Percentiles rank a stretch among this genome's conserved stretches.
These are phyloP conservation scores for Myotis yumanensis DNA, from an alignment of 2,113 vertebrate genomes.

Conservation along the genomic window DNA sequence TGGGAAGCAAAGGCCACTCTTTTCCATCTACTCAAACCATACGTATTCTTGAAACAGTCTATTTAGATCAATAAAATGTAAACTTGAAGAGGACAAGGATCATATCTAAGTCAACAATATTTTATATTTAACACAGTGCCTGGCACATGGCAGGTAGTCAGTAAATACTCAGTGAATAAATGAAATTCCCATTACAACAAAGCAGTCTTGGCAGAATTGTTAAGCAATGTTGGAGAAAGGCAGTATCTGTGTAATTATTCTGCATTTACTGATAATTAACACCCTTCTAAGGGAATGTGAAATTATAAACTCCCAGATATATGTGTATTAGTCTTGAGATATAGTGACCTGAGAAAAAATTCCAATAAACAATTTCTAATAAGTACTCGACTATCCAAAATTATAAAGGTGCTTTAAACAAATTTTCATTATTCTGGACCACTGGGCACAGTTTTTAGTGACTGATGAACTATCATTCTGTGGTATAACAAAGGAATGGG, in stretches of 20 bases:
- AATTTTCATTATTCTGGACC: not conserved
- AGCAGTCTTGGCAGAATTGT: not conserved
- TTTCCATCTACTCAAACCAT: not conserved
- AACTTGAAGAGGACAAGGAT: not conserved
- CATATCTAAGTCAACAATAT: not conserved
- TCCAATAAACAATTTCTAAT: not conserved
- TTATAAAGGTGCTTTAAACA: not conserved
- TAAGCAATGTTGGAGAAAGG: not conserved
- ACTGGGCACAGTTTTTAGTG: not conserved
- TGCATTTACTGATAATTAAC: slow-evolving; percentile 6
- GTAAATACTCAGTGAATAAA: not conserved
- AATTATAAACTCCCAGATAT: slow-evolving; percentile 17
- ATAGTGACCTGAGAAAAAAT: not conserved
- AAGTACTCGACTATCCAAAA: not conserved
- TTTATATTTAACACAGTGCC: slow-evolving; percentile 18
- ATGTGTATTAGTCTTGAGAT: not conserved
- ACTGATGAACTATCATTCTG: not conserved
- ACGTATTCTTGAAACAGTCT: not conserved
- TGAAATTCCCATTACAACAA: slow-evolving; percentile 19
- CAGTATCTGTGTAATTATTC: not conserved
- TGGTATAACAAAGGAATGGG: not conserved
- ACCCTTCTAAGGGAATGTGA: not conserved
- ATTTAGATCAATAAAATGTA: not conserved
- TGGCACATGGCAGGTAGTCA: not conserved
- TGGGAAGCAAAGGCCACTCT: not conserved